Evolutionary conservation across 2,888 invertebrate genomes (phyloP).

Genomic region (Gryllus longicercus): DNA sequence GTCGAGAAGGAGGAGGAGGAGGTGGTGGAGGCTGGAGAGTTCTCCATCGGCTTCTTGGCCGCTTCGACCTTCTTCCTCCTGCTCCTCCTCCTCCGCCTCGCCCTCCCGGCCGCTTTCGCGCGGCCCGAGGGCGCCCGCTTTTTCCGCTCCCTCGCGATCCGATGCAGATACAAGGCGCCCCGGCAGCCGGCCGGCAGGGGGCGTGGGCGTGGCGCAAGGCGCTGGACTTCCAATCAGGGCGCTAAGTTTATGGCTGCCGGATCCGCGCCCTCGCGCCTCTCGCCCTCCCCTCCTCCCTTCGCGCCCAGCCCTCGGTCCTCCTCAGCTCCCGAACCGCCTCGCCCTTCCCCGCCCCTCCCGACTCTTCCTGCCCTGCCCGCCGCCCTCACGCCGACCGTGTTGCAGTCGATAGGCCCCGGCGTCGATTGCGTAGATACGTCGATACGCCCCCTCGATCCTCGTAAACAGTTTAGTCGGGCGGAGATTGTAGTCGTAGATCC

Average conservation of each 20-base stretch:
- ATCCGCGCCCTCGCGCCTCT: neutral
- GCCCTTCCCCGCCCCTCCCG: neutral
- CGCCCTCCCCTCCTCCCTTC: neutral
- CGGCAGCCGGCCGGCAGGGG: neutral
- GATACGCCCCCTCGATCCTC: conserved; percentile 9
- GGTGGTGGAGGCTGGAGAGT: neutral
- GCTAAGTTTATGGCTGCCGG: conserved; percentile 17
- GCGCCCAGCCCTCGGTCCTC: neutral
- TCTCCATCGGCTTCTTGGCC: too few relatives aligned
- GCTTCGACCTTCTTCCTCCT: too few relatives aligned
- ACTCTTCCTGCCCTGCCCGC: neutral
- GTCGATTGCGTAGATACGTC: conserved; percentile 7
- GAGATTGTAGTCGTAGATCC: neutral
- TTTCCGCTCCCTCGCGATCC: neutral
- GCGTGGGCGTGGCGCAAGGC: neutral
- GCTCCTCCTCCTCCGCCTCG: too few relatives aligned
- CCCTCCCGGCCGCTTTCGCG: too few relatives aligned
- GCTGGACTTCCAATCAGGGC: neutral
- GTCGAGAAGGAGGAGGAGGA: neutral
- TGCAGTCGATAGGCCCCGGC: neutral
- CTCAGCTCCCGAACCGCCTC: neutral
- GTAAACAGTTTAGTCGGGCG: conserved; percentile 8
- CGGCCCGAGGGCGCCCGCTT: neutral
- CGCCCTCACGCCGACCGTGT: neutral
- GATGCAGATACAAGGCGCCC: neutral